These are phyloP conservation scores for Trachelus tabidus DNA, from an alignment of 2,888 invertebrate species.

Conservation along the genomic window DNA sequence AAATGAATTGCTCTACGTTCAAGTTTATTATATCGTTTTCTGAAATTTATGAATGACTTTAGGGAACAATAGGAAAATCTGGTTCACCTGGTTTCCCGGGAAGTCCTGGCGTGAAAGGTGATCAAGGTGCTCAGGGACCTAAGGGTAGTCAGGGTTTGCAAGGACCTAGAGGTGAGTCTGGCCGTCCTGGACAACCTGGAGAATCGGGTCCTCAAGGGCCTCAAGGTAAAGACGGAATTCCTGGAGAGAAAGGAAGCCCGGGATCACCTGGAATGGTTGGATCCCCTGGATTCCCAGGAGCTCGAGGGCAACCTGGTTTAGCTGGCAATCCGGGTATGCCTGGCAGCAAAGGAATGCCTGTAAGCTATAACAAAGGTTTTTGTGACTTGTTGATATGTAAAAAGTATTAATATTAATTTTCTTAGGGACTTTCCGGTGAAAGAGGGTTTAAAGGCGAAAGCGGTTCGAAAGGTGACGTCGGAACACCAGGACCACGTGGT, in stretches of 20 bases:
- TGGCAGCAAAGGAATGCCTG: conserved; percentile 81
- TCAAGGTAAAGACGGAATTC: conserved; percentile 83
- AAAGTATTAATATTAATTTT: conserved; percentile 6
- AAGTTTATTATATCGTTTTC: conserved; percentile 19
- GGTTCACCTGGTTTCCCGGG: conserved; percentile 90
- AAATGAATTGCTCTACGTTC: neutral
- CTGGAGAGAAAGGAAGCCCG: conserved; percentile 83
- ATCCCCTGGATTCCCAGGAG: conserved; percentile 85
- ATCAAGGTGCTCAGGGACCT: conserved; percentile 78
- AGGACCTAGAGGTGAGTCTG: conserved; percentile 84
- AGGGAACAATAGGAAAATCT: conserved; percentile 84
- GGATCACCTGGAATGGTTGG: conserved; percentile 81
- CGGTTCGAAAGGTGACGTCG: conserved; percentile 82
- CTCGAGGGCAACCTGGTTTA: conserved; percentile 80
- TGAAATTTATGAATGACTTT: conserved; percentile 30
- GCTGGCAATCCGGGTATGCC: conserved; percentile 79
- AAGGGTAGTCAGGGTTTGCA: conserved; percentile 86
- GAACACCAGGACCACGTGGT: conserved; percentile 79
- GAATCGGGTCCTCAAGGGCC: conserved; percentile 80
- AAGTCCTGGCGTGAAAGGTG: conserved; percentile 83
- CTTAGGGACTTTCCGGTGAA: conserved; percentile 81
- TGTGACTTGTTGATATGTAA: neutral
- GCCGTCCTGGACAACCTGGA: conserved; percentile 81
- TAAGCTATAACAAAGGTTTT: conserved; percentile 57
- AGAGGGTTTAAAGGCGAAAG: conserved; percentile 83